Evolutionary conservation across 2,797 vertebrate genomes (phyloP), one percentile per base, ranked within the genome.

Genomic region (Pristis pectinata): DNA sequence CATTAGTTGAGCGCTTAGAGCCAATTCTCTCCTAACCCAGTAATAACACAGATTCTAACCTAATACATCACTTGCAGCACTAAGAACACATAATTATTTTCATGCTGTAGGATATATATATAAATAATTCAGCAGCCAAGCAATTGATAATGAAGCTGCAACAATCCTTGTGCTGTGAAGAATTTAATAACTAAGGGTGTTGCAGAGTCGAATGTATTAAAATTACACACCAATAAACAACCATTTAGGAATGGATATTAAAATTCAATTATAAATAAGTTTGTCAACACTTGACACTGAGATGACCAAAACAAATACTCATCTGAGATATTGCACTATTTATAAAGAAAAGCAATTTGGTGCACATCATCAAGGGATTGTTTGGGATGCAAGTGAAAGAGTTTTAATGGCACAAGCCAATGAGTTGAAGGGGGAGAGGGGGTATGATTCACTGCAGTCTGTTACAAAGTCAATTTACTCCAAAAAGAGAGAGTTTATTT

Each of bases 71-170:
- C 17, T 94, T 67, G 53, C 30, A 74, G 92, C 41, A 53, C 49
- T 76, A 94, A 74, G 0, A 94, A 44, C 44, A 94, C 41, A 53
- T 93, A 94, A 94, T 94, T 94, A 94, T 72, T 56, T 34, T 76
- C 92, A 76, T n/a, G 92, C 92, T 53, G 41, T 30, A 72, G 92
- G 92, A 64, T 64, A 30, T 76, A 94, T 34, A 15, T 11, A 94
- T 94, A 56, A 94, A 94, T 74, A 56, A 94, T 94, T 72, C 92
- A 94, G 70, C 24, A 76, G 49, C 92, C 67, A 94, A 94, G 94
- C 92, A 94, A 74, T 53, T 94, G 92, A 56, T 94, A 76, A 94
- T 94, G 92, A 94, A 76, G 41, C 44, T 94, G 6, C 17, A 94
- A 94, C 72, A 72, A 93, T 72, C 41, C 64, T 44, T 72, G 91